A percentile compares a stretch with the other conserved stretches of the same genome.
These are phyloP conservation scores for Willowsia nigromaculata DNA, from an alignment of 2,888 invertebrate species.

Conservation along the genomic window DNA sequence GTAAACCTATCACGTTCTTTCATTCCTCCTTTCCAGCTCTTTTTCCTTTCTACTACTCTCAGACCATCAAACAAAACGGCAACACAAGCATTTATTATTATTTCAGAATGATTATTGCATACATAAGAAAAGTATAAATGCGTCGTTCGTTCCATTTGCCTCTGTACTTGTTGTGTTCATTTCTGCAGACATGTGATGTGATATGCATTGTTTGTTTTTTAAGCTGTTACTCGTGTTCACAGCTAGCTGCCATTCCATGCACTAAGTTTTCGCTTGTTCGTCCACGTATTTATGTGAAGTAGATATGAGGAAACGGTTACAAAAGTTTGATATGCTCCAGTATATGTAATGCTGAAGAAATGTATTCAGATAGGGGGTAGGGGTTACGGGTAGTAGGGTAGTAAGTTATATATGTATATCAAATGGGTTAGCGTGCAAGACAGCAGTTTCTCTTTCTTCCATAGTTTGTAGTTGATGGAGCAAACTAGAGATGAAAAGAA, in stretches of 20 bases:
- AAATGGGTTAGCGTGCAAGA: constrained; percentile 56
- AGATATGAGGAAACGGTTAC: not conserved
- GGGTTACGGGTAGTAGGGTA: not conserved
- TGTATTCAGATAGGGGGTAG: not conserved
- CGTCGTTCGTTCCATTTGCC: constrained; percentile 28
- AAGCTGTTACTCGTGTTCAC: constrained; percentile 10
- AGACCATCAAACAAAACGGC: not conserved
- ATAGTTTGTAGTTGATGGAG: constrained; percentile 58
- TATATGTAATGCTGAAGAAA: not conserved
- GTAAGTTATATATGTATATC: not conserved
- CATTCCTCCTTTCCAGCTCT: not conserved
- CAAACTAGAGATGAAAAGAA: constrained; percentile 51
- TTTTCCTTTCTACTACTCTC: not conserved
- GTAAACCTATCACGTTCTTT: constrained; percentile 35
- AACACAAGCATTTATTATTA: constrained; percentile 4
- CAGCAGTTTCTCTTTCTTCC: constrained; percentile 59
- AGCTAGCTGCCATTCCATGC: not conserved
- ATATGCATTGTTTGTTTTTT: constrained; percentile 36
- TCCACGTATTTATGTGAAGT: not conserved
- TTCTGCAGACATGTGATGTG: constrained; percentile 12
- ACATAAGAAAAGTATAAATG: constrained; percentile 23
- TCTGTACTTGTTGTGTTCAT: not conserved
- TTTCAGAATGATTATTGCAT: constrained; percentile 52
- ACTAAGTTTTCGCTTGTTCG: not conserved
- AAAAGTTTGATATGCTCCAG: not conserved